Conservation (phyloP, 2,113 vertebrate species). For the Euleptes europaea region DNA sequence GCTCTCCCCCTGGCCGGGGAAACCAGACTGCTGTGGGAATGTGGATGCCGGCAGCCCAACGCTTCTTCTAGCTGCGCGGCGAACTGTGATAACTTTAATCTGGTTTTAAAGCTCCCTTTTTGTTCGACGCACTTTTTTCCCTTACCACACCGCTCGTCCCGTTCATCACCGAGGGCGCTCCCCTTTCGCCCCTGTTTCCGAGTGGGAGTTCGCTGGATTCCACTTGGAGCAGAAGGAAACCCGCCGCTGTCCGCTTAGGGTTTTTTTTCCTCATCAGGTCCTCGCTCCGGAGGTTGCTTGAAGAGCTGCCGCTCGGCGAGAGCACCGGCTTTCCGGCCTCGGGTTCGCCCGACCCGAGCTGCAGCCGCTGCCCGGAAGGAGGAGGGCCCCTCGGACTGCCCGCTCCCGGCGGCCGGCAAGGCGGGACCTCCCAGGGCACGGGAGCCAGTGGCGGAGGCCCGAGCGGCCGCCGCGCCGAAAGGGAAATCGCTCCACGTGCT, state of each 20-base stretch:
- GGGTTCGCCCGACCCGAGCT: conserved; percentile 39
- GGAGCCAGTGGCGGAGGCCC: conserved; percentile 34
- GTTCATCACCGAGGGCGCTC: conserved; percentile 65
- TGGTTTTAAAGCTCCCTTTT: conserved; percentile 73
- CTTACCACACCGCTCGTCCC: conserved; percentile 74
- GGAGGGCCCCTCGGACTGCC: conserved; percentile 28
- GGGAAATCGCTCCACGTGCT: conserved; percentile 51
- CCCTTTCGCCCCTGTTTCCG: conserved; percentile 43
- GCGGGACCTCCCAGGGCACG: conserved; percentile 34
- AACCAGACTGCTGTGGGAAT: conserved; percentile 69
- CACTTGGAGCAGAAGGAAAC: conserved; percentile 49
- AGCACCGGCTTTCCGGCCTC: conserved; percentile 40
- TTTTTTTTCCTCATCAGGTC: conserved; percentile 50
- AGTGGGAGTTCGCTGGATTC: conserved; percentile 37
- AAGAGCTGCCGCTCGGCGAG: conserved; percentile 22
- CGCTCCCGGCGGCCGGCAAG: conserved; percentile 13
- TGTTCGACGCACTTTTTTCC: conserved; percentile 71
- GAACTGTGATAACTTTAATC: conserved; percentile 64
- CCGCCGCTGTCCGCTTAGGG: conserved; percentile 55
- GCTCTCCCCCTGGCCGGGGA: conserved; percentile 66
- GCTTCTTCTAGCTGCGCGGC: conserved; percentile 65
- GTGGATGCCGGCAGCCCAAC: conserved; percentile 62
- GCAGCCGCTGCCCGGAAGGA: conserved; percentile 23
- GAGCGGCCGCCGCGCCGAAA: conserved; percentile 42
- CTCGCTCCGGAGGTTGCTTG: conserved; percentile 20